phyloP scores from a whole-genome alignment of 2,888 invertebrate genomes.

The Sphecodes monilicornis region DNA sequence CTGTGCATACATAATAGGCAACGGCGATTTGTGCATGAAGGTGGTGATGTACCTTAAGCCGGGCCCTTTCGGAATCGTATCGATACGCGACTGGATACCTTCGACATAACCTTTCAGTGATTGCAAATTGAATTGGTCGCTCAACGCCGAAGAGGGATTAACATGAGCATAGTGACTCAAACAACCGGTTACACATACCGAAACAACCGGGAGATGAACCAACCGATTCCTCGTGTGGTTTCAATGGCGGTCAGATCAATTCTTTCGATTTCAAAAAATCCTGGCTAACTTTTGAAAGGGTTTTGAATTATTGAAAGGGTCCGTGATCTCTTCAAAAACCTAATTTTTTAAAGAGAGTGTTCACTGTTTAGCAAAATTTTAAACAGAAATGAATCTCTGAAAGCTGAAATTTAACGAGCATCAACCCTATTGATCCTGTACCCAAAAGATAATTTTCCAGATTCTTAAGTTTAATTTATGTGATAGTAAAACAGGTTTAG shows the following conservation, averaged over 20 bases:
- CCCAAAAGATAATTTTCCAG: not conserved
- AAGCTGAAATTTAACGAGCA: no score
- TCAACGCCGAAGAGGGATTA: not conserved
- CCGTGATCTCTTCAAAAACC: not conserved
- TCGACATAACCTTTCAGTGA: not conserved
- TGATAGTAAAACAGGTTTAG: not conserved
- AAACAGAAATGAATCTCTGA: no score
- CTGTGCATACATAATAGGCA: not conserved
- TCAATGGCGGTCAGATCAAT: not conserved
- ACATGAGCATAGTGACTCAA: conserved; percentile 1
- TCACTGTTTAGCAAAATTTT: no score
- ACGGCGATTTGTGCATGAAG: not conserved
- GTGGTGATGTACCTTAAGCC: not conserved
- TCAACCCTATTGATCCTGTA: no score
- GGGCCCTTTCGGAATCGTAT: not conserved
- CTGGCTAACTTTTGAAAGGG: not conserved
- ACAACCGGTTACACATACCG: not conserved
- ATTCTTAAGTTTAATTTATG: not conserved
- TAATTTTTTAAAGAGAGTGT: not conserved
- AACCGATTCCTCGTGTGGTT: not conserved
- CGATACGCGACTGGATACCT: not conserved
- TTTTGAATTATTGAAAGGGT: not conserved
- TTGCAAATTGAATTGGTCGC: not conserved
- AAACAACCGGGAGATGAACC: not conserved
- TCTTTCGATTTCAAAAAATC: not conserved